These are phyloP conservation scores for Tricholauxania praeusta DNA, from an alignment of 2,888 invertebrate genomes.

Conservation along the genomic window DNA sequence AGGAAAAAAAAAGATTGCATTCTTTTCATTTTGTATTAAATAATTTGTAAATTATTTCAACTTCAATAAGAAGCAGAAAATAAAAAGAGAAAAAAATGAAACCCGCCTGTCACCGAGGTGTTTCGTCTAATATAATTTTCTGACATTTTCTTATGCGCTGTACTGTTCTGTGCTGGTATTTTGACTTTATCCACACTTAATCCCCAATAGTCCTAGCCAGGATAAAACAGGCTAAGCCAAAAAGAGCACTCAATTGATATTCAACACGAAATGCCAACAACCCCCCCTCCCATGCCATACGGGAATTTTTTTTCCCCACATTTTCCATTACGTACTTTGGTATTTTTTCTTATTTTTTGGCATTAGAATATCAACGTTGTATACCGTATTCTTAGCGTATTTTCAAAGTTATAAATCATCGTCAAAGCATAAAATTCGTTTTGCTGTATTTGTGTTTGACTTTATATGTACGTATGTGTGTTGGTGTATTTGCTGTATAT, in stretches of 20 bases:
- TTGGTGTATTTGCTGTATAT: not conserved
- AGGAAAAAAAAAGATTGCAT: too few species aligned
- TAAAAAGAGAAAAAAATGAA: too few species aligned
- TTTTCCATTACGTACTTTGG: not conserved
- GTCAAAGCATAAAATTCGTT: conserved; percentile 19
- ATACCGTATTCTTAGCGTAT: conserved; percentile 29
- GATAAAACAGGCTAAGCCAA: not conserved
- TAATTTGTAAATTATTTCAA: too few species aligned
- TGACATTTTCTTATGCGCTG: not conserved
- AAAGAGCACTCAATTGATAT: conserved; percentile 30
- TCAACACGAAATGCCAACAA: conserved; percentile 26
- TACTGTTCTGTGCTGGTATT: not conserved
- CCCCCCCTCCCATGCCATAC: not conserved
- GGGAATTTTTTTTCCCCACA: conserved; percentile 3
- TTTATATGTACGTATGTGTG: not conserved
- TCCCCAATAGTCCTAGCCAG: conserved; percentile 21
- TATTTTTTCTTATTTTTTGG: not conserved
- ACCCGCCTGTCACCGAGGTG: conserved; percentile 13
- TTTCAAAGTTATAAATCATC: conserved; percentile 37
- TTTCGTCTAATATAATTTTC: conserved; percentile 21
- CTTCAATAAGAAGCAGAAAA: too few species aligned
- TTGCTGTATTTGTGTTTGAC: conserved; percentile 11
- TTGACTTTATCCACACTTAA: conserved; percentile 16
- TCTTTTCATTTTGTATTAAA: too few species aligned
- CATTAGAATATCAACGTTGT: not conserved